Conservation (phyloP, 1,140 invertebrate genomes). For the Meloidogyne hapla region DNA sequence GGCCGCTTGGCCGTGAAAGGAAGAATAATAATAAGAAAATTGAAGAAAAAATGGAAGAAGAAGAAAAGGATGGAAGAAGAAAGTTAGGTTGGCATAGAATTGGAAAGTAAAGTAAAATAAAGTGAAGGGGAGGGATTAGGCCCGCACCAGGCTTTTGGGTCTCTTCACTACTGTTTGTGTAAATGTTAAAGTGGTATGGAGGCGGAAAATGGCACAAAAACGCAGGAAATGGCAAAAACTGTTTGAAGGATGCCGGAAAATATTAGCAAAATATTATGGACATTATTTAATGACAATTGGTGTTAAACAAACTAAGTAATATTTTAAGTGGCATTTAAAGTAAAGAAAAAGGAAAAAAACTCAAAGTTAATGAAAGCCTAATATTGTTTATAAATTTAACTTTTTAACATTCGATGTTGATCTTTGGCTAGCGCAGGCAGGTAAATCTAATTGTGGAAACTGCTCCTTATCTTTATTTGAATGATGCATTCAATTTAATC, state of each 20-base stretch:
- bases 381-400: too few relatives aligned
- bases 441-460: too few relatives aligned
- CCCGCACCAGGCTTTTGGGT: background rate
- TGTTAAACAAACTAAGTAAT: background rate
- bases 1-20: constrained; percentile 1
- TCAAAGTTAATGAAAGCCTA: too few relatives aligned
- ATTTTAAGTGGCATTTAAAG: too few relatives aligned
- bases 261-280: constrained; percentile 4
- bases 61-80: background rate
- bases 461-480: too few relatives aligned
- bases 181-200: background rate
- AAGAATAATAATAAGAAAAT: background rate
- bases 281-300: too few relatives aligned
- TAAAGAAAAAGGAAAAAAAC: too few relatives aligned
- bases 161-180: background rate
- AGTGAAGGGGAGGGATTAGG: background rate
- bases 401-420: too few relatives aligned
- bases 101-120: background rate
- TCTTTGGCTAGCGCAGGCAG: too few relatives aligned
- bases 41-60: background rate
- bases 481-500: too few relatives aligned
- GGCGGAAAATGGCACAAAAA: constrained; percentile 13
- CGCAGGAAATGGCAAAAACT: constrained; percentile 7
- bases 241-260: constrained; percentile 8
- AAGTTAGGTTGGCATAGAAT: background rate